Base-by-base conservation (phyloP, 2,797 vertebrate genomes). In the Sardinella longiceps region DNA sequence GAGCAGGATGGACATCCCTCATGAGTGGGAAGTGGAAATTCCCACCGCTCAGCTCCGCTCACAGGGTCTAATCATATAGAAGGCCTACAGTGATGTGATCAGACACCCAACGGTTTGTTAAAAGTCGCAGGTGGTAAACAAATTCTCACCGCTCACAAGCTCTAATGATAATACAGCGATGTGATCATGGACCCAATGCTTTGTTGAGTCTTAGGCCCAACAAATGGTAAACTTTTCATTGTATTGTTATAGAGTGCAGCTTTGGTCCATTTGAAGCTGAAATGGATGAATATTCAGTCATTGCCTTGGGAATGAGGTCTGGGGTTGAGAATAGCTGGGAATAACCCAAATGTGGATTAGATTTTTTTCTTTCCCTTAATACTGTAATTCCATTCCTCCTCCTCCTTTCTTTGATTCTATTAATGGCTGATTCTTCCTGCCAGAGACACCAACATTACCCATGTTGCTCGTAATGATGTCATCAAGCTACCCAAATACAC, bases 401-500 rank as follows among this genome's bases (percentile, higher is more conserved):
- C n/a, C n/a, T n/a, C n/a, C 85, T 77, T 50, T 89, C 89, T 93
- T 93, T 93, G 90, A 94, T 92, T 93, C 92, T 94, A 92, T 94
- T 94, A 48, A 80, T 45, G 87, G 91, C 88, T 92, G 89, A 88
- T 88, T 87, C 90, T 94, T 95, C 92, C 93, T 93, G 90, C 85
- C 43, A 85, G 91, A 87, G 86, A 89, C 89, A 89, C 89, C 80
- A 82, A 88, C 86, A 90, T 86, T 89, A 89, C 90, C 86, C 91
- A 2, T 84, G 48, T 60, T 81, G 60, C 51, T 85, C n/a, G 28
- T 91, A 88, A 89, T 94, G 94, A 94, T 93, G 93, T 95, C 93
- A 94, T 11, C 30, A 15, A 74, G 66, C 12, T 39, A 74, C 66
- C 66, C 66, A 74, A 74, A 74, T 74, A 74, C 66, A 28, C 66